These are phyloP conservation scores for Limosa lapponica DNA, from an alignment of 2,797 vertebrate genomes.

Conservation along the genomic window DNA sequence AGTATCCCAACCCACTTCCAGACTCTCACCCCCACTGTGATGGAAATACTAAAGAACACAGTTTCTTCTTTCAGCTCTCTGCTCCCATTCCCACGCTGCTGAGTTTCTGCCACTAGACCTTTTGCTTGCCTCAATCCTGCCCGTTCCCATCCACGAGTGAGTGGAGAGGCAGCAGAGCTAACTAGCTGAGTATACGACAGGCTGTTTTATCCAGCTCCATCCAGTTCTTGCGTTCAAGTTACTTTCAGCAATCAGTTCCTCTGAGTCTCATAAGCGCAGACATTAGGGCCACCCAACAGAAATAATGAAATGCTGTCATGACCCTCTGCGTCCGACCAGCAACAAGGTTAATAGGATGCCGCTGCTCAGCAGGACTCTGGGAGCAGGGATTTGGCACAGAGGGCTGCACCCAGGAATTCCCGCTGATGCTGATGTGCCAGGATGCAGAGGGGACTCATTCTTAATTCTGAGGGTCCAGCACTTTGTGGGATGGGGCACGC, in stretches of 20 bases:
- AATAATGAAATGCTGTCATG: not conserved
- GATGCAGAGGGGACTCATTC: not conserved
- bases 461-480: not conserved
- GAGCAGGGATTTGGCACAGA: not conserved
- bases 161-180: not conserved
- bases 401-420: not conserved
- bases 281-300: not conserved
- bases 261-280: not conserved
- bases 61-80: not conserved
- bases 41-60: not conserved
- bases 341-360: not conserved
- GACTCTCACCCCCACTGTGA: not conserved
- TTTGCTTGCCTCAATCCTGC: not conserved
- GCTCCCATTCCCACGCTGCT: not conserved
- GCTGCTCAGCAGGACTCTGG: not conserved
- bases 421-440: not conserved
- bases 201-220: not conserved
- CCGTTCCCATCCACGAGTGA: not conserved
- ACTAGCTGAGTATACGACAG: not conserved
- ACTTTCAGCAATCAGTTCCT: not conserved
- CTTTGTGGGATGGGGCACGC: not conserved
- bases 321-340: not conserved
- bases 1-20: not conserved
- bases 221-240: not conserved
- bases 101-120: not conserved